phyloP scores from a whole-genome alignment of 2,113 vertebrate species.

The Sinocyclocheilus rhinocerous region DNA sequence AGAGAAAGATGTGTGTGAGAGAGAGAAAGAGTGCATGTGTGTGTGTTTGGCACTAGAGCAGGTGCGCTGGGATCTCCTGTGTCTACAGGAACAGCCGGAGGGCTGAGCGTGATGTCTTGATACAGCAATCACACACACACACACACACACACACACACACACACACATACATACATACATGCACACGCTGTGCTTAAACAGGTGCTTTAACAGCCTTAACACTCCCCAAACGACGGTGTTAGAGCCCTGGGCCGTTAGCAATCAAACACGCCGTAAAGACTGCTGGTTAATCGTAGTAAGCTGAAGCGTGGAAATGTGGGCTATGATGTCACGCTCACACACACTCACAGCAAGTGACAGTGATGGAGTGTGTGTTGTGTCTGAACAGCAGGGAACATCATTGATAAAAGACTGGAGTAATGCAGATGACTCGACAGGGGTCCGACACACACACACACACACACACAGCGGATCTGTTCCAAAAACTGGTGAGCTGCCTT shows the following conservation, averaged over 20 bases:
- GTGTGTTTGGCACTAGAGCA: background rate
- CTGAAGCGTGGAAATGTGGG: background rate
- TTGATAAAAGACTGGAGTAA: conserved; percentile 42
- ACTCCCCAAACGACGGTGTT: background rate
- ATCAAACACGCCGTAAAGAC: conserved; percentile 14
- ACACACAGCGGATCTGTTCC: background rate
- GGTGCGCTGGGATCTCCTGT: conserved; percentile 37
- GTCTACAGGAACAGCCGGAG: conserved; percentile 43
- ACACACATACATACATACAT: background rate
- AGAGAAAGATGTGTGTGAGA: too few species aligned
- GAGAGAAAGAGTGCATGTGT: background rate
- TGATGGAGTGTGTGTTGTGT: conserved; percentile 46
- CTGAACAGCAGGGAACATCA: conserved; percentile 41
- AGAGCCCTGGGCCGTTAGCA: conserved; percentile 25
- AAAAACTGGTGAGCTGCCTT: background rate
- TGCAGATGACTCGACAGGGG: conserved; percentile 35
- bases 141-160: conserved; percentile 9
- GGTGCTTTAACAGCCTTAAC: conserved; percentile 22
- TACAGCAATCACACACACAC: conserved; percentile 19
- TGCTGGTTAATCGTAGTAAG: background rate
- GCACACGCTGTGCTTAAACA: conserved; percentile 33
- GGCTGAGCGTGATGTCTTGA: conserved; percentile 44
- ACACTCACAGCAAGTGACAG: conserved; percentile 34
- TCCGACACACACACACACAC: background rate
- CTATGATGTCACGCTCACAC: conserved; percentile 8